These are phyloP conservation scores for Corythornis vintsioides DNA, from an alignment of 2,113 vertebrate species.

Conservation along the genomic window DNA sequence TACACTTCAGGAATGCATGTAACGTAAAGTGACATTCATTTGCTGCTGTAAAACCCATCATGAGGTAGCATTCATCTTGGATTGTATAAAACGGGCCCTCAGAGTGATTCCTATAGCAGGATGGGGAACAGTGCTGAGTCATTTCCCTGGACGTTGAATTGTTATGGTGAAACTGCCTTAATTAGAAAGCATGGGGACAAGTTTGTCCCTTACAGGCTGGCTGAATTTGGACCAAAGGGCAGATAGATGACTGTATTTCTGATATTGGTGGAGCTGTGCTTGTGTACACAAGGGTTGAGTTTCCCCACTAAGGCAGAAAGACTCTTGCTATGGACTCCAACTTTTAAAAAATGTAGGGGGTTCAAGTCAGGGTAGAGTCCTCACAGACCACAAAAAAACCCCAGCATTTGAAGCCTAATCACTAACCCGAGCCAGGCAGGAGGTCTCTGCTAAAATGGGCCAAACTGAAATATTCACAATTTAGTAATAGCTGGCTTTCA, in stretches of 20 bases:
- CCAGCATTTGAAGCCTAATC: neutral
- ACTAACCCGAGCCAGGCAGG: neutral
- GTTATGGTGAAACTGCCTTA: neutral
- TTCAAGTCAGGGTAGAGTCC: neutral
- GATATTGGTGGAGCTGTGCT: neutral
- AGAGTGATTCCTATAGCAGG: slow-evolving; percentile 12
- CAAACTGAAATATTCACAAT: slow-evolving; percentile 27
- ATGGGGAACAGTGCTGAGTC: slow-evolving; percentile 3
- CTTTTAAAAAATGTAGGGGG: neutral
- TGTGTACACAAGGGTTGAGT: neutral
- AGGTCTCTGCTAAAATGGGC: neutral
- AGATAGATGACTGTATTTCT: neutral
- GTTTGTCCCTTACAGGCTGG: neutral
- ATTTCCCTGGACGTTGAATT: slow-evolving; percentile 26
- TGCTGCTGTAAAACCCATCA: neutral
- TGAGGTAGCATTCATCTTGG: neutral
- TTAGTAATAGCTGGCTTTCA: slow-evolving; percentile 2
- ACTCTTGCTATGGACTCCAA: neutral
- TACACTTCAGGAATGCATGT: neutral
- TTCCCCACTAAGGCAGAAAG: neutral
- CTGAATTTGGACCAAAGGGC: neutral
- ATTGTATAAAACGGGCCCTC: neutral
- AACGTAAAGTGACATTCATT: neutral
- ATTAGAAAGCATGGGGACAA: neutral
- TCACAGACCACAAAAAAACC: neutral